phyloP scores from a whole-genome alignment of 2,888 invertebrate genomes.

The Drosophila merina region DNA sequence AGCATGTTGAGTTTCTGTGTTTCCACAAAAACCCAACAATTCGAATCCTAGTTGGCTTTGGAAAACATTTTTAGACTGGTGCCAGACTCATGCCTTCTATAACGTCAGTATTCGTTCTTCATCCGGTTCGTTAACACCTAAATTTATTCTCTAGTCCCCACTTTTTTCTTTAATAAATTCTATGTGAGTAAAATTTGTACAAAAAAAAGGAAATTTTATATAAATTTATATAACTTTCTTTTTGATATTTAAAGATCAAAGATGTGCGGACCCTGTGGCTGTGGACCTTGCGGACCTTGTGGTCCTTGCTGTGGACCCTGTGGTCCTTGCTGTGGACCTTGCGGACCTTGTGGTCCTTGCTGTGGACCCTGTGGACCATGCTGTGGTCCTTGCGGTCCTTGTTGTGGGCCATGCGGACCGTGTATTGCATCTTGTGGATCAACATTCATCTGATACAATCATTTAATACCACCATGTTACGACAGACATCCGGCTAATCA shows the following conservation, averaged over 20 bases:
- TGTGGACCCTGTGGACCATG: not conserved
- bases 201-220: not conserved
- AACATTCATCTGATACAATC: not conserved
- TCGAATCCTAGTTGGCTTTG: not conserved
- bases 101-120: slow-evolving; percentile 7
- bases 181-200: not conserved
- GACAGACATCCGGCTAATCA: too few species aligned
- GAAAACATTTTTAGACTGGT: not conserved
- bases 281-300: slow-evolving; percentile 12
- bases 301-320: not conserved
- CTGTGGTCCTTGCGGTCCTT: slow-evolving; percentile 1
- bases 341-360: too few species aligned
- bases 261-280: not conserved
- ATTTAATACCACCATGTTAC: too few species aligned
- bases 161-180: not conserved
- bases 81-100: not conserved
- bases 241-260: not conserved
- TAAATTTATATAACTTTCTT: too few species aligned
- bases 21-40: not conserved
- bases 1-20: too few species aligned
- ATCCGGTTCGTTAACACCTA: not conserved
- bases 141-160: slow-evolving; percentile 1
- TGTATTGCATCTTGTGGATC: too few species aligned
- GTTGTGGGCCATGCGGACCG: not conserved
- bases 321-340: too few species aligned